phyloP scores from a whole-genome alignment of 2,888 invertebrate species.

The Calliopum simillimum region DNA sequence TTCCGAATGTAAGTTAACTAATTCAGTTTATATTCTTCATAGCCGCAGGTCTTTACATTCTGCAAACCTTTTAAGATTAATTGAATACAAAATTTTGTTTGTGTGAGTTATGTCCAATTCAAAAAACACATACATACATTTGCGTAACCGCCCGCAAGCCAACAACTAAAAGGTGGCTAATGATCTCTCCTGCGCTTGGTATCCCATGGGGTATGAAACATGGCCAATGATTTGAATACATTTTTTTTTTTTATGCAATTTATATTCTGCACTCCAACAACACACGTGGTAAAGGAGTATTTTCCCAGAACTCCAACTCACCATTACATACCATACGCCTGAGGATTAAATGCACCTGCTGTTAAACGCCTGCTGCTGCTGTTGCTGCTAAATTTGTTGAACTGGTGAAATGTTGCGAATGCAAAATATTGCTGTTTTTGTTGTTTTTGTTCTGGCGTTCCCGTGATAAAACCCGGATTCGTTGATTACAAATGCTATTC shows the following conservation, averaged over 20 bases:
- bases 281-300: background rate
- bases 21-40: too few relatives aligned
- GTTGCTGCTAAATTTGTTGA: background rate
- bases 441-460: constrained; percentile 2
- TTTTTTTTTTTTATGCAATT: background rate
- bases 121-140: too few relatives aligned
- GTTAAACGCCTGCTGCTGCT: constrained; percentile 12
- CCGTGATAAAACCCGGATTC: background rate
- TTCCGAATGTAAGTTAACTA: too few relatives aligned
- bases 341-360: background rate
- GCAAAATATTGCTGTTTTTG: background rate
- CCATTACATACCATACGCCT: background rate
- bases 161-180: too few relatives aligned
- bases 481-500: background rate
- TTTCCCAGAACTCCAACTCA: background rate
- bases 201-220: too few relatives aligned
- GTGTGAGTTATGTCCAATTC: too few relatives aligned
- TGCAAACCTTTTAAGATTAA: too few relatives aligned
- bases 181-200: too few relatives aligned
- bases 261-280: background rate
- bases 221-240: too few relatives aligned
- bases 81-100: too few relatives aligned
- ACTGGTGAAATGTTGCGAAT: background rate
- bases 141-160: too few relatives aligned
- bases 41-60: too few relatives aligned